These are phyloP conservation scores for Etia nguti DNA, from an alignment of 2,113 vertebrate genomes.

Conservation along the genomic window DNA sequence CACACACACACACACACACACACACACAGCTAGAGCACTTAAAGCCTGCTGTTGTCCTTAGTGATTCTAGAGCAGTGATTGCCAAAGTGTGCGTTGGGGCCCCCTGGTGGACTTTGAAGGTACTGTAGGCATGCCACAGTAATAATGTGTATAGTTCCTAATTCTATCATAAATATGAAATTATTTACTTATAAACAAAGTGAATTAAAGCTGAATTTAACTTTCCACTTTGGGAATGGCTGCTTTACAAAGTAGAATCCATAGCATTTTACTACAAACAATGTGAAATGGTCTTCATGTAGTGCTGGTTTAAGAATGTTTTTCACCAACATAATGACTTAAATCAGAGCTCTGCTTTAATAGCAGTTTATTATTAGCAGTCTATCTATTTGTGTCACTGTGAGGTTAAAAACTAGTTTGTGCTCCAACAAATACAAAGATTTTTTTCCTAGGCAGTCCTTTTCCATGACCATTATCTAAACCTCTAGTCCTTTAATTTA, in stretches of 20 bases:
- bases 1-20: neutral
- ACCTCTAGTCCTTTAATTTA: neutral
- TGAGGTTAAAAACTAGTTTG: neutral
- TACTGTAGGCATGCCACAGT: neutral
- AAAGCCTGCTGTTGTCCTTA: neutral
- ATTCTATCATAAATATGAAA: neutral
- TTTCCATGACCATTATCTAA: neutral
- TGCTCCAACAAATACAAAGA: neutral
- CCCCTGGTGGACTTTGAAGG: neutral
- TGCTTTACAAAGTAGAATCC: neutral
- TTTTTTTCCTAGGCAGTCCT: neutral
- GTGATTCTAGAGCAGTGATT: neutral
- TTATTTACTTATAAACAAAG: neutral
- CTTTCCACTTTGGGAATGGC: neutral
- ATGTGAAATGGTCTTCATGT: neutral
- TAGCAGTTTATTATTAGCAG: neutral
- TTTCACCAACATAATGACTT: neutral
- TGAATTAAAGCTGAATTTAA: neutral
- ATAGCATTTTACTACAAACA: neutral
- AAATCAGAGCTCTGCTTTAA: neutral
- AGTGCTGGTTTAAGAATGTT: neutral
- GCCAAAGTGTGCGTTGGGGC: neutral
- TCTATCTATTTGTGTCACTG: neutral
- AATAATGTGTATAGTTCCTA: neutral
- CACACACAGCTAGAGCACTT: neutral